phyloP scores from a whole-genome alignment of 2,888 invertebrate species.

The Exocentrus adspersus region DNA sequence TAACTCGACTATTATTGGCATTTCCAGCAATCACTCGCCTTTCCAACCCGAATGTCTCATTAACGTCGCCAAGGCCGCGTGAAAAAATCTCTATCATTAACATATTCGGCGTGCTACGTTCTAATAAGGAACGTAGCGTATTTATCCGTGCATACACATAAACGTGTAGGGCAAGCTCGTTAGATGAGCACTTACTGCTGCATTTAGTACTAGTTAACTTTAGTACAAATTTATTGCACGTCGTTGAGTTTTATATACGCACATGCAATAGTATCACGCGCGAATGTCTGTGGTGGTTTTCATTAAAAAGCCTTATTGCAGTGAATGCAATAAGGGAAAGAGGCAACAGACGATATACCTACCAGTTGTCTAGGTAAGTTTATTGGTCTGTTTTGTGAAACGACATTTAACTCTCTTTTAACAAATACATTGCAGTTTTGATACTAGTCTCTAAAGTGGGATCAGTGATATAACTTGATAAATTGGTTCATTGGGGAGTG shows the following conservation, averaged over 20 bases:
- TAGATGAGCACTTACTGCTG: constrained; percentile 45
- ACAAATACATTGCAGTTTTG: too few relatives aligned
- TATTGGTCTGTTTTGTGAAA: too few relatives aligned
- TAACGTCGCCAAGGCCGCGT: not conserved
- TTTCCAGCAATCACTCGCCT: not conserved
- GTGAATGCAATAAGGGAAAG: not conserved
- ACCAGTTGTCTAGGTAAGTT: too few relatives aligned
- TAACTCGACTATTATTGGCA: not conserved
- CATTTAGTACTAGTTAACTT: constrained; percentile 51
- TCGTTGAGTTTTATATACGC: constrained; percentile 46
- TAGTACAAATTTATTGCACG: constrained; percentile 50
- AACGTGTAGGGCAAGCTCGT: constrained; percentile 43
- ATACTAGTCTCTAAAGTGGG: too few relatives aligned
- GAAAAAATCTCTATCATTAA: constrained; percentile 16
- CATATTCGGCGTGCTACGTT: constrained; percentile 28
- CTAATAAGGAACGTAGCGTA: constrained; percentile 29
- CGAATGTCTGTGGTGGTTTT: not conserved
- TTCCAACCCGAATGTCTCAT: not conserved
- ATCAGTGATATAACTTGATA: too few relatives aligned
- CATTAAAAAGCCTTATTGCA: not conserved
- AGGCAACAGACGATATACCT: too few relatives aligned
- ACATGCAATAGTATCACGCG: constrained; percentile 23
- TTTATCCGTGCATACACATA: constrained; percentile 27
- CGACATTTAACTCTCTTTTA: too few relatives aligned
- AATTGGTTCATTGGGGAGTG: too few relatives aligned